Conservation (phyloP, 2,888 invertebrate species). For the Mythimna lalbum region DNA sequence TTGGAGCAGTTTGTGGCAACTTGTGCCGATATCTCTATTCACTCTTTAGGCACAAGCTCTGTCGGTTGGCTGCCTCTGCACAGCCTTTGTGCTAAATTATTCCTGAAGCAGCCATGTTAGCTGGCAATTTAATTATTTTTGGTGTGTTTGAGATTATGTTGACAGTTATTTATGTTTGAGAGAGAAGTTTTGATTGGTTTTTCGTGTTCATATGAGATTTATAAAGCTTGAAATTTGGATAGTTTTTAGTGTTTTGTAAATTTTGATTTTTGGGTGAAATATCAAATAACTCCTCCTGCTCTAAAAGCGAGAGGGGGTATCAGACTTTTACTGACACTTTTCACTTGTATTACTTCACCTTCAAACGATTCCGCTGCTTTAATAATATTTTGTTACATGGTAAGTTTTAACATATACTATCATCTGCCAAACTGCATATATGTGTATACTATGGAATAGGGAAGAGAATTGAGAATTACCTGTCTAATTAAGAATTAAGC, state of each 20-base stretch:
- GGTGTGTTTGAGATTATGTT: constrained; percentile 25
- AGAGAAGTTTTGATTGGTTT: constrained; percentile 52
- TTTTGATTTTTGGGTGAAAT: background rate
- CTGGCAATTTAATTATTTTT: constrained; percentile 54
- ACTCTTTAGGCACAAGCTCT: constrained; percentile 54
- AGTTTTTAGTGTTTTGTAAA: constrained; percentile 1
- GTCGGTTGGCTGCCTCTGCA: constrained; percentile 34
- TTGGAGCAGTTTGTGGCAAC: constrained; percentile 60
- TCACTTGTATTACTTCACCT: too few relatives aligned
- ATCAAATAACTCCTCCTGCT: too few relatives aligned
- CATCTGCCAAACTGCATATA: too few relatives aligned
- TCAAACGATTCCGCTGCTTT: too few relatives aligned
- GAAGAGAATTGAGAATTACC: too few relatives aligned
- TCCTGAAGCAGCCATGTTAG: constrained; percentile 46
- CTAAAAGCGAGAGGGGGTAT: too few relatives aligned
- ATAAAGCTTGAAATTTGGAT: background rate
- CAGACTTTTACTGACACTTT: too few relatives aligned
- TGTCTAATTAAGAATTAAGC: too few relatives aligned
- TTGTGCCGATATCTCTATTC: constrained; percentile 64
- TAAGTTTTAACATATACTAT: too few relatives aligned
- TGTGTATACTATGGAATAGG: too few relatives aligned
- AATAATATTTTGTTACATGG: too few relatives aligned
- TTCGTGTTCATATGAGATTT: constrained; percentile 9
- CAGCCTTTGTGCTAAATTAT: constrained; percentile 53
- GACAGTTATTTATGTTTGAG: constrained; percentile 33